phyloP scores from a whole-genome alignment of 2,113 vertebrate genomes.

The Orthochromis indermauri region DNA sequence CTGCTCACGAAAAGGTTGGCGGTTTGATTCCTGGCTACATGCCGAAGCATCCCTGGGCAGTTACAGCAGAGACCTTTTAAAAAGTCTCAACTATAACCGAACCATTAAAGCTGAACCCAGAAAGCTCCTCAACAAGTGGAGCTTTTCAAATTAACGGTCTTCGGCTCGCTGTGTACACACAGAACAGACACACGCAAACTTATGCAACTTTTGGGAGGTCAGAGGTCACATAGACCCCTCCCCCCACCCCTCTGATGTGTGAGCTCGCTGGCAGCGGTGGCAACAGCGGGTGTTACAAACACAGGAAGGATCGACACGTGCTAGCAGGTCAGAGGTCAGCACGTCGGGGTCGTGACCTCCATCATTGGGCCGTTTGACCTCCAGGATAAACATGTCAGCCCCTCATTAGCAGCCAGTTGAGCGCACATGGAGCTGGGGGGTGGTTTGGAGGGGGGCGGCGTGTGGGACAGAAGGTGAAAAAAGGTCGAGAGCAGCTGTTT shows the following conservation, averaged over 20 bases:
- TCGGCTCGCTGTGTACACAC: neutral
- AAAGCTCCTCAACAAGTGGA: constrained; percentile 20
- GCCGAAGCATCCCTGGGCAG: neutral
- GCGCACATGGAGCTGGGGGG: neutral
- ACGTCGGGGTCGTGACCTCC: constrained; percentile 85
- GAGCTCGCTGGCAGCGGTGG: constrained; percentile 35
- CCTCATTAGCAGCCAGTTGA: constrained; percentile 73
- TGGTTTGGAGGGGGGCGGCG: neutral
- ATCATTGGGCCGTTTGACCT: constrained; percentile 89
- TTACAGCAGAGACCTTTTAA: neutral
- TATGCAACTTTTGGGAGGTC: constrained; percentile 23
- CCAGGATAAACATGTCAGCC: constrained; percentile 87
- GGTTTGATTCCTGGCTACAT: neutral
- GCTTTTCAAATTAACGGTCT: neutral
- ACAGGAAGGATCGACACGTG: constrained; percentile 83
- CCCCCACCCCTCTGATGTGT: constrained; percentile 74
- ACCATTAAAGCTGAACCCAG: neutral
- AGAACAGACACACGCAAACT: neutral
- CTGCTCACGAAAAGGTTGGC: neutral
- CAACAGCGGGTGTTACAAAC: constrained; percentile 70
- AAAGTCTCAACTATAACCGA: neutral
- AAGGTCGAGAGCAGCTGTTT: neutral
- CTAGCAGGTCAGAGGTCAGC: constrained; percentile 84
- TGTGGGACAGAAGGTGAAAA: constrained; percentile 5
- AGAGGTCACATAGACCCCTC: constrained; percentile 8